Evolutionary conservation across 2,888 invertebrate genomes (phyloP).

Genomic region (Gastrophysa polygoni): DNA sequence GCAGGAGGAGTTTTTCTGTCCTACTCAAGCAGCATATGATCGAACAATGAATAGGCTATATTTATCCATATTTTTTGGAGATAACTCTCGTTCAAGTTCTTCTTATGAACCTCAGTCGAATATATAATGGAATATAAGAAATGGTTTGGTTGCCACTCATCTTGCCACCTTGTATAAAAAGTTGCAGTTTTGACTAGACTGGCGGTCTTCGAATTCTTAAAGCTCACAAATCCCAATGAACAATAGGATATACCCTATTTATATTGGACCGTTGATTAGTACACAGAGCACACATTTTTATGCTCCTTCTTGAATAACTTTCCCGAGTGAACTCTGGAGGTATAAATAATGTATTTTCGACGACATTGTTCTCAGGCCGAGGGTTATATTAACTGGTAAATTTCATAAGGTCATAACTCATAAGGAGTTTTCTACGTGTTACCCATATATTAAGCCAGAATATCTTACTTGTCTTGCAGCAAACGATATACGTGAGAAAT

Average conservation of each 20-base stretch:
- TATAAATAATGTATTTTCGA: slow-evolving; percentile 19
- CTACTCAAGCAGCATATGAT: too few species aligned
- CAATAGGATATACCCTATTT: not conserved
- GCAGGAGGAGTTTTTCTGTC: too few species aligned
- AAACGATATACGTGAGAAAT: slow-evolving; percentile 53
- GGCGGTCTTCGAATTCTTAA: too few species aligned
- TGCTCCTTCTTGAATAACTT: slow-evolving; percentile 3
- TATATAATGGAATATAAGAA: too few species aligned
- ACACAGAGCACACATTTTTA: slow-evolving; percentile 9
- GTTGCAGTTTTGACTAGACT: too few species aligned
- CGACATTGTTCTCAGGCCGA: slow-evolving; percentile 15
- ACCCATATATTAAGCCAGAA: slow-evolving; percentile 44
- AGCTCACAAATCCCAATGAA: not conserved
- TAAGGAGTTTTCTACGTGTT: slow-evolving; percentile 41
- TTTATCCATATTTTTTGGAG: too few species aligned
- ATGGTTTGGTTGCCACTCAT: too few species aligned
- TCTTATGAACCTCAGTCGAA: too few species aligned
- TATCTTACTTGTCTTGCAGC: slow-evolving; percentile 47
- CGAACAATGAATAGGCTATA: too few species aligned
- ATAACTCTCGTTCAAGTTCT: too few species aligned
- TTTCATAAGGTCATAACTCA: slow-evolving; percentile 47
- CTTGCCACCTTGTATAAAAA: too few species aligned
- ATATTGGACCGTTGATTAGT: not conserved
- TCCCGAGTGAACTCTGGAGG: not conserved
- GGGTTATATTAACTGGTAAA: slow-evolving; percentile 44